Percentiles rank a stretch among this genome's conserved stretches.
Conservation (phyloP, 2,888 invertebrate species). For the Chalcosyrphus nemorum region DNA sequence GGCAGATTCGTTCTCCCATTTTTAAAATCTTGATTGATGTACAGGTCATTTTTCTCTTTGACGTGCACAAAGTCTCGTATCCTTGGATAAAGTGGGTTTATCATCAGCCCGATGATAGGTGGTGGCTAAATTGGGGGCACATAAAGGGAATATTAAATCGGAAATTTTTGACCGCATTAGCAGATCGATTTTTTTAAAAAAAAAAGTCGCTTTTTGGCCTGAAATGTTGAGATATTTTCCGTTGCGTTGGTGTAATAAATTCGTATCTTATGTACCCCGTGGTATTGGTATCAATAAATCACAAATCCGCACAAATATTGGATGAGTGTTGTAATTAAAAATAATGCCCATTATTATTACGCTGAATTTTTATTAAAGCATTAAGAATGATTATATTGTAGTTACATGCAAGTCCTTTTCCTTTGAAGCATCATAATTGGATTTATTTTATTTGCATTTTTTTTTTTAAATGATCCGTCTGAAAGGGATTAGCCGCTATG, state of each 20-base stretch:
- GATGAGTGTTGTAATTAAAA: not conserved
- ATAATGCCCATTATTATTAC: not conserved
- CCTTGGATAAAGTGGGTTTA: constrained; percentile 51
- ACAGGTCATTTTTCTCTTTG: constrained; percentile 53
- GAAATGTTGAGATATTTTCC: not conserved
- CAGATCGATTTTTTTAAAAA: constrained; percentile 41
- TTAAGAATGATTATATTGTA: not conserved
- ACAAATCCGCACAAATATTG: not conserved
- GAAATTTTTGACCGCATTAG: constrained; percentile 31
- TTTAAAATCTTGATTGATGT: constrained; percentile 67
- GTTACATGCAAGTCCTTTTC: too few relatives aligned
- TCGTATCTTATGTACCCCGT: not conserved
- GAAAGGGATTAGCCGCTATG: too few relatives aligned
- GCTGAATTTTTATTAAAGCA: not conserved
- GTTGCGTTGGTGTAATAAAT: not conserved
- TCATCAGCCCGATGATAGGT: constrained; percentile 29
- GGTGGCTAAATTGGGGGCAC: constrained; percentile 7
- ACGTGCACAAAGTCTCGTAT: constrained; percentile 44
- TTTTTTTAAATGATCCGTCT: too few relatives aligned
- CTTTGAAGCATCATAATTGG: too few relatives aligned
- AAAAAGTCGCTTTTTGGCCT: not conserved
- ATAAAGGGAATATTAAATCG: constrained; percentile 48
- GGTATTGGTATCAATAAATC: not conserved
- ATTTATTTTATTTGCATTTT: too few relatives aligned
- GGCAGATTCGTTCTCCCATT: constrained; percentile 28